phyloP scores from a whole-genome alignment of 2,113 vertebrate species.

The Boulengeromyrus knoepffleri region DNA sequence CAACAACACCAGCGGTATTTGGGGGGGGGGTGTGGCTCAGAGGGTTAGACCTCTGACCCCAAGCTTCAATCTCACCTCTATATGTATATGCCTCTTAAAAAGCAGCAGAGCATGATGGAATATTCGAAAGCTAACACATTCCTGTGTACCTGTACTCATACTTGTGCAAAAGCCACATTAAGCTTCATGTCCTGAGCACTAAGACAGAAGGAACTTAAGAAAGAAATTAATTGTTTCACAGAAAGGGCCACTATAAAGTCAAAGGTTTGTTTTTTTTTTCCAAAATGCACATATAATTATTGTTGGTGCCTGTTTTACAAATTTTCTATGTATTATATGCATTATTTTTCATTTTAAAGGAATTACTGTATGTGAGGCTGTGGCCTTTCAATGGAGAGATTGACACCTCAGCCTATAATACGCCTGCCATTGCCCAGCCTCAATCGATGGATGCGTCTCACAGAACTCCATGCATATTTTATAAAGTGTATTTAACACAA shows the following conservation, averaged over 20 bases:
- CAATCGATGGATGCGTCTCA: not conserved
- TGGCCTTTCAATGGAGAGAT: not conserved
- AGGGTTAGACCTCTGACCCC: not conserved
- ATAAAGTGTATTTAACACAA: not conserved
- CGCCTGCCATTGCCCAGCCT: not conserved
- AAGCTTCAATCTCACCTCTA: not conserved
- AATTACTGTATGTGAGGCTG: not conserved
- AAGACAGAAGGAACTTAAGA: not conserved
- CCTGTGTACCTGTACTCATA: not conserved
- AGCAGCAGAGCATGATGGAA: not conserved
- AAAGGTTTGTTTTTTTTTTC: not conserved
- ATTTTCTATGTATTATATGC: not conserved
- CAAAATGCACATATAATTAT: not conserved
- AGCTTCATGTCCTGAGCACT: not conserved
- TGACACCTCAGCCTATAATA: not conserved
- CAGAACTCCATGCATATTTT: not conserved
- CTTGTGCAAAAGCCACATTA: not conserved
- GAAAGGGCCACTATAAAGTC: not conserved
- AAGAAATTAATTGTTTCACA: not conserved
- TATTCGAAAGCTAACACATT: not conserved
- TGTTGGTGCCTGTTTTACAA: not conserved
- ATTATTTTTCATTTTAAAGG: not conserved
- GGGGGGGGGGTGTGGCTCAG: not conserved
- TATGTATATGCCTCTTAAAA: not conserved
- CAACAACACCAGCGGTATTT: not conserved